phyloP scores from a whole-genome alignment of 2,113 vertebrate genomes.

The Manacus vitellinus region DNA sequence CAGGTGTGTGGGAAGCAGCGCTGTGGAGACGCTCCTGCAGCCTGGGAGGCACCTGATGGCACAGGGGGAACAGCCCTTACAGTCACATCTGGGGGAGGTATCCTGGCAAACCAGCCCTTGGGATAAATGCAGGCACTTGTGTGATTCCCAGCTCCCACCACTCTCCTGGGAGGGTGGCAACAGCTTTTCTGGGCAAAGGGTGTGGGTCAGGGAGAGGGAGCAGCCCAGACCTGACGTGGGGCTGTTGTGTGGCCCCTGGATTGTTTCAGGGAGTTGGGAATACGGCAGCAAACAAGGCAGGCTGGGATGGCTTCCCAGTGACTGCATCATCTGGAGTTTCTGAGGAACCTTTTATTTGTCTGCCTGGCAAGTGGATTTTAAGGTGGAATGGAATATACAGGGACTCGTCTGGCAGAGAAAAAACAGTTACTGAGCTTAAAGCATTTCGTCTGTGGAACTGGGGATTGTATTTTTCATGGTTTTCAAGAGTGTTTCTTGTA shows the following conservation, averaged over 20 bases:
- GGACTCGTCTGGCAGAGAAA: background rate
- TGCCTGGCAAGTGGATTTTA: background rate
- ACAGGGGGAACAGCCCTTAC: background rate
- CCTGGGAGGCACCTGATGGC: background rate
- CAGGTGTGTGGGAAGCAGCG: background rate
- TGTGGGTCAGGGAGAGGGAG: background rate
- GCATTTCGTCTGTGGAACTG: background rate
- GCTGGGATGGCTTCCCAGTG: background rate
- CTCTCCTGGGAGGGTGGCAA: background rate
- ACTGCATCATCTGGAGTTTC: background rate
- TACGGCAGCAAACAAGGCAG: background rate
- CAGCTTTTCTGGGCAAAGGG: background rate
- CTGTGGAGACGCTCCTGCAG: background rate
- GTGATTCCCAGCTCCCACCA: background rate
- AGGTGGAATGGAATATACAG: background rate
- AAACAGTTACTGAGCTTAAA: background rate
- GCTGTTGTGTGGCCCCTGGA: background rate
- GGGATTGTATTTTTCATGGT: background rate
- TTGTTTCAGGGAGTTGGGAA: background rate
- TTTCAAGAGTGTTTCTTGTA: background rate
- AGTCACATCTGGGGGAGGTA: background rate
- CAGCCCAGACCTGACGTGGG: fast-evolving
- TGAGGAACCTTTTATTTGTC: background rate
- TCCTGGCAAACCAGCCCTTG: background rate
- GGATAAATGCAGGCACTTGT: background rate